phyloP scores from a whole-genome alignment of 2,888 invertebrate genomes.

The Melipona beecheii region DNA sequence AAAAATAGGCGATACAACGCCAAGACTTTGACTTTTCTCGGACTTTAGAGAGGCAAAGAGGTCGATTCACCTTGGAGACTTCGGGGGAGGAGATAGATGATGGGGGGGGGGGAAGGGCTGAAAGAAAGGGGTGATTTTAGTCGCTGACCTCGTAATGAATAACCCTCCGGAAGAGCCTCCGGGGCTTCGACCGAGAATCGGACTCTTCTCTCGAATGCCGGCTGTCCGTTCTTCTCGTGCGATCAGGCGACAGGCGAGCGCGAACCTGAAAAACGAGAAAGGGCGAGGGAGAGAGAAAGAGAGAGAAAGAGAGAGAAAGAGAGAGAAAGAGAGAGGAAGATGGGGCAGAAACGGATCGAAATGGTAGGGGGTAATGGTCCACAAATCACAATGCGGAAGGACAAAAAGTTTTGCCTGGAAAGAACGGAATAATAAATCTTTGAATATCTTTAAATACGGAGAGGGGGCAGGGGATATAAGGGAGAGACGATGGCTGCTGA shows the following conservation, averaged over 20 bases:
- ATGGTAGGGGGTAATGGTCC: constrained; percentile 61
- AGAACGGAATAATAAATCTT: constrained; percentile 66
- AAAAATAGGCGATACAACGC: neutral
- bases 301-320: neutral
- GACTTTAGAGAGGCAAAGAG: neutral
- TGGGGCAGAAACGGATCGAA: neutral
- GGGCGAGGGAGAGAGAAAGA: neutral
- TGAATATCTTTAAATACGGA: constrained; percentile 69
- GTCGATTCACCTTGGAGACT: constrained; percentile 13
- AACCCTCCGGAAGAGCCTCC: constrained; percentile 69
- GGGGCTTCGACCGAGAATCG: constrained; percentile 69
- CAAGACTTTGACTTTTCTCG: neutral
- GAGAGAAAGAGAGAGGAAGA: neutral
- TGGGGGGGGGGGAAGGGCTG: constrained; percentile 32
- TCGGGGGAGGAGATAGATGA: constrained; percentile 10
- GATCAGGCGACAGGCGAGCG: constrained; percentile 47
- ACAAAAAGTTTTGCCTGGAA: constrained; percentile 58
- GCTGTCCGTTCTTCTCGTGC: constrained; percentile 45
- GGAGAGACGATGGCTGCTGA: neutral
- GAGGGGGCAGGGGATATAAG: constrained; percentile 14
- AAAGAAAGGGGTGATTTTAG: constrained; percentile 63
- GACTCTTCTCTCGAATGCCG: constrained; percentile 44
- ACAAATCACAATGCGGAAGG: constrained; percentile 66
- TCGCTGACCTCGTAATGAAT: constrained; percentile 68
- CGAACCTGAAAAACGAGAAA: constrained; percentile 6